A percentile compares a stretch with the other conserved stretches of the same genome.
Evolutionary conservation across 2,113 vertebrate genomes (phyloP).

Genomic region (Plotosus lineatus): DNA sequence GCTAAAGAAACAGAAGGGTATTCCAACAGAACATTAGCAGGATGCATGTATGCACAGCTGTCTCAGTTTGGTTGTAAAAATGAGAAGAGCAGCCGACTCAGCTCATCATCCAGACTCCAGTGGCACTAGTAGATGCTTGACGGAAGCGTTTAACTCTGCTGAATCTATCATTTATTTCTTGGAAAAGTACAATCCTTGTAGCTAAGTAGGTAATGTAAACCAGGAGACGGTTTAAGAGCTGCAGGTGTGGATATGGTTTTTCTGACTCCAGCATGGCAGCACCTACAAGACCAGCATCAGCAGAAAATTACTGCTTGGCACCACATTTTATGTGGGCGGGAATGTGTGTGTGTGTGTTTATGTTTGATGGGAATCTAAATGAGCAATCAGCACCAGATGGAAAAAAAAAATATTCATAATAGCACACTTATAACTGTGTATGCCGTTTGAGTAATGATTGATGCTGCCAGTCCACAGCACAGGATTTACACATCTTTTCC

Average conservation of each 20-base stretch:
- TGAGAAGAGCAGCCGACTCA: background rate
- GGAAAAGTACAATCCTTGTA: background rate
- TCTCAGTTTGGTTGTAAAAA: background rate
- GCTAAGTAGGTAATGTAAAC: slow-evolving; percentile 3
- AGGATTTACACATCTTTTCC: too few relatives aligned
- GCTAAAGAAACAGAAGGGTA: background rate
- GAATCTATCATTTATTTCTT: background rate
- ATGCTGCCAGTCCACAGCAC: background rate
- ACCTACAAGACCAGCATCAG: background rate
- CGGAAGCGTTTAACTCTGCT: background rate
- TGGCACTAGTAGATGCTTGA: background rate
- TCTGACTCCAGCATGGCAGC: background rate
- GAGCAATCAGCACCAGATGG: slow-evolving; percentile 11
- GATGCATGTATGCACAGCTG: background rate
- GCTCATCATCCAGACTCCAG: background rate
- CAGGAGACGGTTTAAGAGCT: slow-evolving; percentile 5
- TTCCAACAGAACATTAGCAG: background rate
- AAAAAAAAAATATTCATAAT: slow-evolving; percentile 44
- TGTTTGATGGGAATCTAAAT: background rate
- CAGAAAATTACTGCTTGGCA: background rate
- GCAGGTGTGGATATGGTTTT: slow-evolving; percentile 13
- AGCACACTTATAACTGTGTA: background rate
- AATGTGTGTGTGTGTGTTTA: background rate
- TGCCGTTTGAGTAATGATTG: background rate
- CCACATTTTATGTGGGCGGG: background rate